Evolutionary conservation across 2,113 vertebrate genomes (phyloP).

Genomic region (Pelobates fuscus): DNA sequence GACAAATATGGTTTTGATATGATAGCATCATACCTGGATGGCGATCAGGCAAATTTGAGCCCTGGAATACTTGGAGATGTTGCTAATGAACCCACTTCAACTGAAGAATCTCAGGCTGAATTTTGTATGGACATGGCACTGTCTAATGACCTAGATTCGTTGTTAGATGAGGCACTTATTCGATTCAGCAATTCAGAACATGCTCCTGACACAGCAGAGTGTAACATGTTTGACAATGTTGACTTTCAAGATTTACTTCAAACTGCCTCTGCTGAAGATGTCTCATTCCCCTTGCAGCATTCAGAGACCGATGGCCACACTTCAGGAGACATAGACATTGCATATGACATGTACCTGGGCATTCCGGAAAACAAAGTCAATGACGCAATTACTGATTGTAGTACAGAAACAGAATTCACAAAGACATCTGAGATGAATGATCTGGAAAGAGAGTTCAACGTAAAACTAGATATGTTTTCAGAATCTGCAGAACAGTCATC

Average conservation of each 20-base stretch:
- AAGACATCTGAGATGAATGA: constrained; percentile 38
- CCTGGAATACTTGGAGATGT: constrained; percentile 47
- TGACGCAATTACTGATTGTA: neutral
- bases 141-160: constrained; percentile 77
- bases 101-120: constrained; percentile 43
- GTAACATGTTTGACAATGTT: constrained; percentile 16
- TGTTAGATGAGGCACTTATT: constrained; percentile 78
- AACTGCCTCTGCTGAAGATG: constrained; percentile 51
- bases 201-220: constrained; percentile 46
- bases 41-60: constrained; percentile 53
- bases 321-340: neutral
- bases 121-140: constrained; percentile 59
- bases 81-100: constrained; percentile 1
- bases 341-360: neutral
- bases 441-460: constrained; percentile 24
- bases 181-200: constrained; percentile 55
- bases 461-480: constrained; percentile 50
- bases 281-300: constrained; percentile 53
- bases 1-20: constrained; percentile 72
- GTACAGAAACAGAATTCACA: constrained; percentile 36
- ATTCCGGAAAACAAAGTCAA: neutral
- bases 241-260: constrained; percentile 62
- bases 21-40: constrained; percentile 65
- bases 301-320: constrained; percentile 49
- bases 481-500: constrained; percentile 39